These are phyloP conservation scores for Menidia beryllina DNA, from an alignment of 2,113 vertebrate species.

Conservation along the genomic window DNA sequence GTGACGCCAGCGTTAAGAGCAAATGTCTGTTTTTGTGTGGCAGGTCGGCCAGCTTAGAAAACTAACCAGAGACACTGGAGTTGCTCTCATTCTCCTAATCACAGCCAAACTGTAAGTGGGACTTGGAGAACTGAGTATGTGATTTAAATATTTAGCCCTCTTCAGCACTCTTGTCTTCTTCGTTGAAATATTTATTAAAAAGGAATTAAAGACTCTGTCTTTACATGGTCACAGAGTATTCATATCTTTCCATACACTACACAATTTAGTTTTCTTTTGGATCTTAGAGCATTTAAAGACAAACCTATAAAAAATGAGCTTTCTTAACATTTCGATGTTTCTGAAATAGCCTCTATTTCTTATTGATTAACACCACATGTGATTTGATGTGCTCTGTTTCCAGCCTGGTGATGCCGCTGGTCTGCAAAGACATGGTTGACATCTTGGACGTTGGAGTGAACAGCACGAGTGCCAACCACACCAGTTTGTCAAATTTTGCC, in stretches of 20 bases:
- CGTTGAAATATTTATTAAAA: too few relatives aligned
- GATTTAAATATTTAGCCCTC: too few relatives aligned
- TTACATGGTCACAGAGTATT: too few relatives aligned
- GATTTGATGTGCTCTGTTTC: not conserved
- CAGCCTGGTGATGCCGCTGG: conserved; percentile 94
- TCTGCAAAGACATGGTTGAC: conserved; percentile 97
- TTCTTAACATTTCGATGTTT: not conserved
- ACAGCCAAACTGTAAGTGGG: conserved; percentile 97
- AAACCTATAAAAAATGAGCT: not conserved
- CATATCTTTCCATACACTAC: too few relatives aligned
- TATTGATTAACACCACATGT: fast-evolving
- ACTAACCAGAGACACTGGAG: conserved; percentile 90
- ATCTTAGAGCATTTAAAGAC: not conserved
- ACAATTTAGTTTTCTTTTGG: too few relatives aligned
- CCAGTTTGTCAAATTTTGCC: conserved; percentile 95
- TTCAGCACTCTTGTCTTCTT: too few relatives aligned
- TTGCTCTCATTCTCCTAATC: conserved; percentile 95
- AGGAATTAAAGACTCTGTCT: too few relatives aligned
- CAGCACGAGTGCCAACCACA: conserved; percentile 87
- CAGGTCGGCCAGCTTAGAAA: conserved; percentile 91
- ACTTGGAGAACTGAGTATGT: not conserved
- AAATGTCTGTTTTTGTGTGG: not conserved
- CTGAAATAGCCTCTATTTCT: not conserved
- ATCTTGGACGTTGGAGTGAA: conserved; percentile 86
- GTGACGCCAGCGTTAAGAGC: too few relatives aligned